Conservation (phyloP, 2,113 vertebrate species). For the Mustelus asterias region DNA sequence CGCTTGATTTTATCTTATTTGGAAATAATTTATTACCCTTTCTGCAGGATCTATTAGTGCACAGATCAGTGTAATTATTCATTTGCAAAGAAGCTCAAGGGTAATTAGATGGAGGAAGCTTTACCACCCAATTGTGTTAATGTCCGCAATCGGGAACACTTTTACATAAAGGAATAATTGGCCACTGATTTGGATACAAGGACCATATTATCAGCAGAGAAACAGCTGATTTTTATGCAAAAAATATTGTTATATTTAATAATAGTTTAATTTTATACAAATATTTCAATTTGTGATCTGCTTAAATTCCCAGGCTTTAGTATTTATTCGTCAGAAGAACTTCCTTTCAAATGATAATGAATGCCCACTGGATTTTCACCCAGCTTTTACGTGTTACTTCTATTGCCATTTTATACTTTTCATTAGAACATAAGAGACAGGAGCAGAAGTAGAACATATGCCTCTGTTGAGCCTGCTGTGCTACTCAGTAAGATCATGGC, state of each 20-base stretch:
- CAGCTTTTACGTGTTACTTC: not conserved
- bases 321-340: not conserved
- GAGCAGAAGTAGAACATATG: not conserved
- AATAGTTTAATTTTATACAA: not conserved
- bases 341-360: not conserved
- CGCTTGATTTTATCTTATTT: conserved; percentile 81
- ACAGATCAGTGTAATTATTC: conserved; percentile 66
- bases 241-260: not conserved
- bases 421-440: not conserved
- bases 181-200: conserved; percentile 46
- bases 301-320: not conserved
- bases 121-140: conserved; percentile 63
- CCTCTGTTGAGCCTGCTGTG: not conserved
- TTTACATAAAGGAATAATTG: conserved; percentile 62
- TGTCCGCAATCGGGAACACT: conserved; percentile 66
- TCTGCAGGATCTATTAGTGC: conserved; percentile 61
- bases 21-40: conserved; percentile 75
- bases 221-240: not conserved
- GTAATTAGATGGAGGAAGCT: conserved; percentile 65
- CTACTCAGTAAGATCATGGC: not conserved
- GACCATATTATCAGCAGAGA: not conserved
- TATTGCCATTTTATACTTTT: not conserved
- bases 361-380: not conserved
- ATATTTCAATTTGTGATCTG: not conserved
- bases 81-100: conserved; percentile 62